Conservation (phyloP, 1,140 invertebrate species). For the Helicoverpa zea region DNA sequence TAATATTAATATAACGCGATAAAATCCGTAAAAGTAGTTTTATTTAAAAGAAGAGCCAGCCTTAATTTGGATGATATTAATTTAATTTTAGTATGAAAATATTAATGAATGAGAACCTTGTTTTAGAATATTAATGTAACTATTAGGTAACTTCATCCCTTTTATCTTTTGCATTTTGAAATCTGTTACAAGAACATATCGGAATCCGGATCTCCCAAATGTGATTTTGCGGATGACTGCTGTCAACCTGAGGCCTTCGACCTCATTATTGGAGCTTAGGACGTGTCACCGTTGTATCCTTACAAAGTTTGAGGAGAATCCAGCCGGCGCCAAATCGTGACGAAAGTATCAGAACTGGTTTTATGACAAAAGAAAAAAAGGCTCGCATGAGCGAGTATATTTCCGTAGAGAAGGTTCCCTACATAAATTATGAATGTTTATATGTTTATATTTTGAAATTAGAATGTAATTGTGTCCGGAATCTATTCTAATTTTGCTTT, state of each 20-base stretch:
- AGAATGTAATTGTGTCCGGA: no score
- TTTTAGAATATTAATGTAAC: no score
- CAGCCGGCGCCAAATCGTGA: neutral
- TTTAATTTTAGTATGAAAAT: no score
- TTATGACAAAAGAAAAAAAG: neutral
- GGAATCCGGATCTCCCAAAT: constrained; percentile 7
- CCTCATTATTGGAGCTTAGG: neutral
- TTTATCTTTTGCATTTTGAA: neutral
- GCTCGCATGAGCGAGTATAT: neutral
- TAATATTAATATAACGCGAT: no score
- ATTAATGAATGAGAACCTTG: no score
- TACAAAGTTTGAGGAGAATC: neutral
- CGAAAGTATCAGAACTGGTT: neutral
- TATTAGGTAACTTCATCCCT: neutral
- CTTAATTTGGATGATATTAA: no score
- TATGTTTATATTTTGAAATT: no score
- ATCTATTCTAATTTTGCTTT: no score
- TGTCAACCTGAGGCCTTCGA: constrained; percentile 21
- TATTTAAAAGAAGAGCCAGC: no score
- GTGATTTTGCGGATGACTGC: constrained; percentile 16
- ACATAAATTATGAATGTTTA: neutral
- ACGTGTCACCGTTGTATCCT: neutral
- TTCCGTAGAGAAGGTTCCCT: neutral
- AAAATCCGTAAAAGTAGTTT: no score
- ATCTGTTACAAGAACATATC: neutral